These are phyloP conservation scores for Drymonia ruficornis DNA, from an alignment of 2,888 invertebrate species.

Conservation along the genomic window DNA sequence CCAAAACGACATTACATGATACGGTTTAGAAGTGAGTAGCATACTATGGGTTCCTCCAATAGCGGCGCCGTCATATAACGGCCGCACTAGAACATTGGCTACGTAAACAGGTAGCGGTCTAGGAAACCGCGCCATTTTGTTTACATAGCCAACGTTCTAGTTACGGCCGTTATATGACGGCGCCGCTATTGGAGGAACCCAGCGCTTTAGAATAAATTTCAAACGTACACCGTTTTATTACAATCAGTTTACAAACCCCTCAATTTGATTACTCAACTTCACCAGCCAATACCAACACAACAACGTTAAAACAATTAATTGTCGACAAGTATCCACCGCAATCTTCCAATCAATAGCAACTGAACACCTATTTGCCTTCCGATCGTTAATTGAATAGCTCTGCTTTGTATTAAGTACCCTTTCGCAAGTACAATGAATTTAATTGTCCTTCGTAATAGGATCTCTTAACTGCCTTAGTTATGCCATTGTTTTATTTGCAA, in stretches of 20 bases:
- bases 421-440: constrained; percentile 27
- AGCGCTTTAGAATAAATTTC: neutral
- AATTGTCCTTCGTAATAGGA: constrained; percentile 24
- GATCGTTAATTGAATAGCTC: constrained; percentile 33
- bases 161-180: too few relatives aligned
- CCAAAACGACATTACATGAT: too few relatives aligned
- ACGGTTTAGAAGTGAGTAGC: too few relatives aligned
- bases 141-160: too few relatives aligned
- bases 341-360: constrained; percentile 15
- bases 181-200: too few relatives aligned
- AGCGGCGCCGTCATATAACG: too few relatives aligned
- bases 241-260: neutral
- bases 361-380: constrained; percentile 23
- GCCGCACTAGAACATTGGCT: too few relatives aligned
- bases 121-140: too few relatives aligned
- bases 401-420: constrained; percentile 33
- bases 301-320: neutral
- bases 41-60: too few relatives aligned
- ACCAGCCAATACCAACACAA: constrained; percentile 3
- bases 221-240: neutral
- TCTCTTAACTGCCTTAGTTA: constrained; percentile 17
- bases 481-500: constrained; percentile 21
- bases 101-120: too few relatives aligned
- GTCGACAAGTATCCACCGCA: constrained; percentile 16
- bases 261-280: neutral